Conservation (phyloP, 1,140 invertebrate species). For the Periplaneta americana region DNA sequence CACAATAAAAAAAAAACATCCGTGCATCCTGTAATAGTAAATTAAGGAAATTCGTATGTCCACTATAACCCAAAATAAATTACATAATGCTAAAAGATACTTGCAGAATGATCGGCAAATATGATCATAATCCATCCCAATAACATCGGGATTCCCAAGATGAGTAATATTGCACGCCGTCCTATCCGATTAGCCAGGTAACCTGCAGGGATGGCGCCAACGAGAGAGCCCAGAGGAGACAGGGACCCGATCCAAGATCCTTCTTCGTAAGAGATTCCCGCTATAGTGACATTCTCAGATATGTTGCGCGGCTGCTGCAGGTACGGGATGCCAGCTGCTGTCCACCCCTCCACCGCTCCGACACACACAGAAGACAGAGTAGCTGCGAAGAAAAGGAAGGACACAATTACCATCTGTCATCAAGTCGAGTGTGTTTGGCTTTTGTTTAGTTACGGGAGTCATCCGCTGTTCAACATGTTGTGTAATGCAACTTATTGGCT, state of each 20-base stretch:
- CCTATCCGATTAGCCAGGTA: slow-evolving; percentile 59
- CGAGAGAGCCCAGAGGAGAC: slow-evolving; percentile 46
- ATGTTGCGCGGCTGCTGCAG: slow-evolving; percentile 5
- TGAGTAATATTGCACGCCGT: slow-evolving; percentile 52
- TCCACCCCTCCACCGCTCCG: slow-evolving; percentile 49
- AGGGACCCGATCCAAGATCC: slow-evolving; percentile 49
- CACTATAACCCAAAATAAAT: too few relatives aligned
- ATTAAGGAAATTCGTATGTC: too few relatives aligned
- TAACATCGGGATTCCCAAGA: slow-evolving; percentile 49
- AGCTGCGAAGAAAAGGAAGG: too few relatives aligned
- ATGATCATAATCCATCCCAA: slow-evolving; percentile 56
- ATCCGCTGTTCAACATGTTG: too few relatives aligned
- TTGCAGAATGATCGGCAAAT: slow-evolving; percentile 23
- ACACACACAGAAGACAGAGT: slow-evolving; percentile 46
- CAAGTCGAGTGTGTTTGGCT: too few relatives aligned
- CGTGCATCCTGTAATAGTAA: too few relatives aligned
- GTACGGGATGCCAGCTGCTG: slow-evolving; percentile 45
- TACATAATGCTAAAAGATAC: too few relatives aligned
- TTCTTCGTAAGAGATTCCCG: slow-evolving; percentile 33
- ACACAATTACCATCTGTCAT: too few relatives aligned
- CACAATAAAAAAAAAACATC: too few relatives aligned
- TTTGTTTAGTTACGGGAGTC: too few relatives aligned
- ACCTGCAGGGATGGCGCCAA: slow-evolving; percentile 48
- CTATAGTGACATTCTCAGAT: not conserved
- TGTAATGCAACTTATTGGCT: too few relatives aligned